phyloP scores from a whole-genome alignment of 2,113 vertebrate genomes.

The Mirounga angustirostris region DNA sequence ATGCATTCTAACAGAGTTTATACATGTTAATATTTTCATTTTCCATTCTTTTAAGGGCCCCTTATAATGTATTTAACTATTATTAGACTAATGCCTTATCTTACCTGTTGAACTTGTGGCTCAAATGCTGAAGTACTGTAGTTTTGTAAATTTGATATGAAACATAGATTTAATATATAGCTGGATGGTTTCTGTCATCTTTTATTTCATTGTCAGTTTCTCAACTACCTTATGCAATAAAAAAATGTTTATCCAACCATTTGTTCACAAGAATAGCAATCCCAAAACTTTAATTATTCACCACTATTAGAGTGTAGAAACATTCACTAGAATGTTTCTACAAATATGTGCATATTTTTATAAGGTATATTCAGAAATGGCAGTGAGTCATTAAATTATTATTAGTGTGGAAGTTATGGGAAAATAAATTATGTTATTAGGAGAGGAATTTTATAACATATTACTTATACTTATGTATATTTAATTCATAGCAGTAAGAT shows the following conservation, averaged over 20 bases:
- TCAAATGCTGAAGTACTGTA: neutral
- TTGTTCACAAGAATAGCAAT: neutral
- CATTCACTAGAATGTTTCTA: neutral
- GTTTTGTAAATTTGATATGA: neutral
- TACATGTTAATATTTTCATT: neutral
- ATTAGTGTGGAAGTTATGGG: neutral
- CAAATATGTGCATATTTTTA: neutral
- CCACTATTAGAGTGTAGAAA: neutral
- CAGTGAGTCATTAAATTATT: neutral
- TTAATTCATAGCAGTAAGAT: neutral
- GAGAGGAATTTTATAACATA: neutral
- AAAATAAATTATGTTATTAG: constrained; percentile 21
- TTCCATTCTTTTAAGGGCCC: neutral
- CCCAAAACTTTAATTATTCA: neutral
- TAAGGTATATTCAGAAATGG: neutral
- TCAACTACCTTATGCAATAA: neutral
- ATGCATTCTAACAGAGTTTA: neutral
- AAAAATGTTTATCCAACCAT: neutral
- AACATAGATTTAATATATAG: constrained; percentile 30
- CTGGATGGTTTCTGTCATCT: constrained; percentile 42
- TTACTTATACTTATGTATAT: neutral
- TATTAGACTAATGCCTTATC: constrained; percentile 13
- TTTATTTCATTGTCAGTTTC: constrained; percentile 50
- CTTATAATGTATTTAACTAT: neutral
- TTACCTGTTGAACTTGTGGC: neutral